Conservation (phyloP, 2,888 invertebrate species). For the Zootermopsis nevadensis region DNA sequence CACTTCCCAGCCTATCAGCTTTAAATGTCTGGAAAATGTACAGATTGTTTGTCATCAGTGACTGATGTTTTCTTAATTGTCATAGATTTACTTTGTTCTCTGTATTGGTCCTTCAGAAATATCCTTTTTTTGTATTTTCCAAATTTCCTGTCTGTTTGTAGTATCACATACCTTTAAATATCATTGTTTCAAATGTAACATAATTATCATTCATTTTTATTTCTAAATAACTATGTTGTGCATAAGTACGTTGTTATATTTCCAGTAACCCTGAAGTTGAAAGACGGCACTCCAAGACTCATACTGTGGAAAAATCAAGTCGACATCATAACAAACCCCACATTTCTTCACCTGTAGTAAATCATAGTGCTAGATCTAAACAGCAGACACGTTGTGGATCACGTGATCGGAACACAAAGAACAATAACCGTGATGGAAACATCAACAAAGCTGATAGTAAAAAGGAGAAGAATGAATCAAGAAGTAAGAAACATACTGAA, state of each 20-base stretch:
- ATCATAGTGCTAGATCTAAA: conserved; percentile 16
- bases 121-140: too few species aligned
- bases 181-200: too few species aligned
- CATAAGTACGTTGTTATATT: background rate
- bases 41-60: too few species aligned
- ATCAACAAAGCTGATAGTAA: conserved; percentile 23
- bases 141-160: too few species aligned
- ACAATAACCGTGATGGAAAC: conserved; percentile 9
- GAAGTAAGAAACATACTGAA: conserved; percentile 42
- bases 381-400: conserved; percentile 2
- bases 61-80: too few species aligned
- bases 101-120: too few species aligned
- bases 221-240: background rate
- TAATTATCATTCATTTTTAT: background rate
- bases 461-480: conserved; percentile 40
- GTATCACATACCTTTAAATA: too few species aligned
- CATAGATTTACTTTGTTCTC: too few species aligned
- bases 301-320: conserved; percentile 23
- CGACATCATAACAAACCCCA: conserved; percentile 22
- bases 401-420: conserved; percentile 21
- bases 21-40: too few species aligned
- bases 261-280: conserved; percentile 39
- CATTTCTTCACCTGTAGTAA: conserved; percentile 25
- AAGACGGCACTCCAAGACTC: conserved; percentile 31
- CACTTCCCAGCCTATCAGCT: too few species aligned